Evolutionary conservation across 35 echinoderm and acorn worm species (phyloP).

Genomic region (Strongylocentrotus purpuratus): DNA sequence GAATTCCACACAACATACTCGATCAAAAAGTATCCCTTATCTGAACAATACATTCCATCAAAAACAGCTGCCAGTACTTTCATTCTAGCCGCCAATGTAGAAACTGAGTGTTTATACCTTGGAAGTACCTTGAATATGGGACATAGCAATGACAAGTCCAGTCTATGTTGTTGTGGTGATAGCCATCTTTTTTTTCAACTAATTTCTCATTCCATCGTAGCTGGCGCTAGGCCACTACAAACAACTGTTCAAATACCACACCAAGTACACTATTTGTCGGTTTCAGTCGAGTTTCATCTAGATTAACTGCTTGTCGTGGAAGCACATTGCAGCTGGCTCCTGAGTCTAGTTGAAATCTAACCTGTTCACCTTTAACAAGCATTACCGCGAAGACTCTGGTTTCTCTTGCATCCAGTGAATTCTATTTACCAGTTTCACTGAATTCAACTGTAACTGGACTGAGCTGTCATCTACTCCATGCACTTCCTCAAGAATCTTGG

Average conservation of each 20-base stretch:
- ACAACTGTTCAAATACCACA: no score
- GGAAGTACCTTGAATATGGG: no score
- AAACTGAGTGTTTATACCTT: neutral
- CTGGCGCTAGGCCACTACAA: no score
- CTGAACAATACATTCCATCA: no score
- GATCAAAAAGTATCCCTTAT: neutral
- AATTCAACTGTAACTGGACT: conserved; percentile 10
- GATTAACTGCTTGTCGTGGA: conserved; percentile 23
- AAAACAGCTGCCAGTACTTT: no score
- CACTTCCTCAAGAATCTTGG: conserved; percentile 26
- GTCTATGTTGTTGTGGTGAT: no score
- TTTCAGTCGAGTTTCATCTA: neutral
- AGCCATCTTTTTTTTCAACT: no score
- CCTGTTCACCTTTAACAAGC: conserved; percentile 13
- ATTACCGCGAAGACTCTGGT: neutral
- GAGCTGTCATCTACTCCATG: neutral
- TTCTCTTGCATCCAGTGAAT: neutral
- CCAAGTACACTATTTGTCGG: neutral
- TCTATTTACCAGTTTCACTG: conserved; percentile 30
- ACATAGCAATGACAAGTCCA: no score
- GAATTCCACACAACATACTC: neutral
- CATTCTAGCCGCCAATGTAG: no score
- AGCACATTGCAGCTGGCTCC: conserved; percentile 72
- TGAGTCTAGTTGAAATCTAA: conserved; percentile 60
- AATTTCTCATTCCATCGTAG: no score